Conservation (phyloP, 92 coral and sea anemone genomes). For the Palythoa grandiflora region DNA sequence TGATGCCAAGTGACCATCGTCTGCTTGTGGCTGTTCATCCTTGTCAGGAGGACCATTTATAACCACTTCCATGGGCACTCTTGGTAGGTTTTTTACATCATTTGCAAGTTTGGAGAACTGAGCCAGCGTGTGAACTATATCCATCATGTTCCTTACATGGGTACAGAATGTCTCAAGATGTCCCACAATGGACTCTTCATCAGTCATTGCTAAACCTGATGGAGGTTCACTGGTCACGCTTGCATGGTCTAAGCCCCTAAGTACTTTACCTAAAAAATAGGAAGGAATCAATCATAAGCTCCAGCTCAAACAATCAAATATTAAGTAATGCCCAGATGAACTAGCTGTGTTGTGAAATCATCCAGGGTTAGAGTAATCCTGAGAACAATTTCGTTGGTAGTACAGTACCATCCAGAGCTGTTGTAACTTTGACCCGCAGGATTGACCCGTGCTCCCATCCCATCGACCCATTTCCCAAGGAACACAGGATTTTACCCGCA, state of each 20-base stretch:
- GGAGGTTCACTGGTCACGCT: conserved; percentile 88
- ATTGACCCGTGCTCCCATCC: too few species aligned
- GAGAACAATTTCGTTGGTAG: too few species aligned
- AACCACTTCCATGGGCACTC: conserved; percentile 77
- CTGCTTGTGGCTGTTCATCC: conserved; percentile 62
- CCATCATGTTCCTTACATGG: conserved; percentile 97
- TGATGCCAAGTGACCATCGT: conserved; percentile 31
- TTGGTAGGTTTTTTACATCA: conserved; percentile 84
- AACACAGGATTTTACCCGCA: too few species aligned
- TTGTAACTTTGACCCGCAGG: too few species aligned
- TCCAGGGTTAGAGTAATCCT: too few species aligned
- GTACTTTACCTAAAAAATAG: conserved; percentile 45
- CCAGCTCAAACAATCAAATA: too few species aligned
- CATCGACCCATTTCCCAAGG: too few species aligned
- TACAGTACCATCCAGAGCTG: too few species aligned
- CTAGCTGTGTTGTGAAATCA: too few species aligned
- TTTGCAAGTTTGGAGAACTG: conserved; percentile 81
- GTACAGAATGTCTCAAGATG: conserved; percentile 88
- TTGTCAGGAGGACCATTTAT: conserved; percentile 62
- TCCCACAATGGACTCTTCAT: conserved; percentile 90
- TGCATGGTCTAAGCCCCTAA: conserved; percentile 79
- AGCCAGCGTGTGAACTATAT: conserved; percentile 89
- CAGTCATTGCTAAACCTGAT: conserved; percentile 88
- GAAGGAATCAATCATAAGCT: not conserved
- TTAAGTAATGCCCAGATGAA: too few species aligned